These are phyloP conservation scores for Micrastur ruficollis DNA, from an alignment of 2,797 vertebrate species.

Conservation along the genomic window DNA sequence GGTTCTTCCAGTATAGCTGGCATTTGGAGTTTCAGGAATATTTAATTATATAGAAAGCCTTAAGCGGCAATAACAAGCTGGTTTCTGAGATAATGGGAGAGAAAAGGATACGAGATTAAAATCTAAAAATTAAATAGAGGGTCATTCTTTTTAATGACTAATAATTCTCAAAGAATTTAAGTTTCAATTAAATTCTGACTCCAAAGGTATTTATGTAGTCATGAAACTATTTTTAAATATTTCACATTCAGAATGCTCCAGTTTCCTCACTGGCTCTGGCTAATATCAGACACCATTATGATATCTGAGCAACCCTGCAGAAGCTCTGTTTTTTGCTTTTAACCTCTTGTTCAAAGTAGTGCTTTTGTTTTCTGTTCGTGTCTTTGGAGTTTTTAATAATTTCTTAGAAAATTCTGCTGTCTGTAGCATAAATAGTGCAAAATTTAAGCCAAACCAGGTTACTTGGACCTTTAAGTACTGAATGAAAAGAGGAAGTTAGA, in stretches of 20 bases:
- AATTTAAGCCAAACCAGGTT: background rate
- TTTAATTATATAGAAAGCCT: slow-evolving; percentile 61
- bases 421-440: background rate
- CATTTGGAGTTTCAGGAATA: slow-evolving; percentile 42
- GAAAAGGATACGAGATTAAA: slow-evolving; percentile 57
- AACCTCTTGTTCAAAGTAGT: background rate
- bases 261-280: slow-evolving; percentile 35
- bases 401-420: background rate
- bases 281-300: background rate
- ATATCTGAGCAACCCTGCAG: background rate
- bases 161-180: slow-evolving; percentile 64
- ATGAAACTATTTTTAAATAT: slow-evolving; percentile 66
- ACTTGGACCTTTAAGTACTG: background rate
- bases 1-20: background rate
- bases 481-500: background rate
- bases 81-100: slow-evolving; percentile 56
- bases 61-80: slow-evolving; percentile 45
- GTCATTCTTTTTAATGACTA: slow-evolving; percentile 65
- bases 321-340: background rate
- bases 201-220: slow-evolving; percentile 59
- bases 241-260: slow-evolving; percentile 44
- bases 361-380: background rate
- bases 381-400: background rate
- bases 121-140: slow-evolving; percentile 65
- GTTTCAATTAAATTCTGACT: slow-evolving; percentile 66